A percentile compares a stretch with the other conserved stretches of the same genome.
phyloP scores from a whole-genome alignment of 2,113 vertebrate genomes.

The Vicugna pacos region DNA sequence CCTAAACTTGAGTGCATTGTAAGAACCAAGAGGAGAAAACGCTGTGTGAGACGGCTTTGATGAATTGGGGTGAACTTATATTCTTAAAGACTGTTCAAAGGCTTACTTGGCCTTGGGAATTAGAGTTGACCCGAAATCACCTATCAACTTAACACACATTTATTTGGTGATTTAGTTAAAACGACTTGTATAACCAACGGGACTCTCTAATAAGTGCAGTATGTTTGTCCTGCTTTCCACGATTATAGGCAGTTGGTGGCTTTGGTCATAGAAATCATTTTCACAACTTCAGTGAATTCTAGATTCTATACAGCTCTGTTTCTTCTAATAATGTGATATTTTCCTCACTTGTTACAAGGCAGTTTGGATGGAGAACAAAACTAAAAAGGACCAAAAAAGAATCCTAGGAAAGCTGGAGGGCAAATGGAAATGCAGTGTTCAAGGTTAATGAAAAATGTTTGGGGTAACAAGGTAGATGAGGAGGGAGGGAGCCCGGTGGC shows the following conservation, averaged over 20 bases:
- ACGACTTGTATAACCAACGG: slow-evolving; percentile 65
- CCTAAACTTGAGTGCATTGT: slow-evolving; percentile 84
- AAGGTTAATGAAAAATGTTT: slow-evolving; percentile 81
- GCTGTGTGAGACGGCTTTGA: slow-evolving; percentile 80
- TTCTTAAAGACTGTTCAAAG: slow-evolving; percentile 85
- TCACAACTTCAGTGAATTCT: slow-evolving; percentile 69
- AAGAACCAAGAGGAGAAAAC: slow-evolving; percentile 78
- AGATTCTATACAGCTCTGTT: slow-evolving; percentile 57
- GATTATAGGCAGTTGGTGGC: slow-evolving; percentile 69
- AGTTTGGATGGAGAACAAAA: slow-evolving; percentile 66
- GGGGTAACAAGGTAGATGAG: slow-evolving; percentile 64
- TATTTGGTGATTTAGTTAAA: slow-evolving; percentile 84
- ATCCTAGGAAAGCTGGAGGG: slow-evolving; percentile 70
- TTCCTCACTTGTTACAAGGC: slow-evolving; percentile 75
- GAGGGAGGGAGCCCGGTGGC: slow-evolving; percentile 54
- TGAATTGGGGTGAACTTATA: slow-evolving; percentile 82
- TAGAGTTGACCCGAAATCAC: slow-evolving; percentile 83
- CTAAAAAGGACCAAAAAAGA: slow-evolving; percentile 50
- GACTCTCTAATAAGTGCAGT: slow-evolving; percentile 74
- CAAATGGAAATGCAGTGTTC: slow-evolving; percentile 69
- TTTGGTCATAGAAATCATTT: slow-evolving; percentile 74
- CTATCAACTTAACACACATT: slow-evolving; percentile 82
- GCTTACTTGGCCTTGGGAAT: slow-evolving; percentile 86
- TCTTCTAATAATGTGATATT: slow-evolving; percentile 76
- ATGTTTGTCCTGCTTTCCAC: slow-evolving; percentile 71